Evolutionary conservation across 2,113 vertebrate genomes (phyloP).

Genomic region (Nycticryphes semicollaris): DNA sequence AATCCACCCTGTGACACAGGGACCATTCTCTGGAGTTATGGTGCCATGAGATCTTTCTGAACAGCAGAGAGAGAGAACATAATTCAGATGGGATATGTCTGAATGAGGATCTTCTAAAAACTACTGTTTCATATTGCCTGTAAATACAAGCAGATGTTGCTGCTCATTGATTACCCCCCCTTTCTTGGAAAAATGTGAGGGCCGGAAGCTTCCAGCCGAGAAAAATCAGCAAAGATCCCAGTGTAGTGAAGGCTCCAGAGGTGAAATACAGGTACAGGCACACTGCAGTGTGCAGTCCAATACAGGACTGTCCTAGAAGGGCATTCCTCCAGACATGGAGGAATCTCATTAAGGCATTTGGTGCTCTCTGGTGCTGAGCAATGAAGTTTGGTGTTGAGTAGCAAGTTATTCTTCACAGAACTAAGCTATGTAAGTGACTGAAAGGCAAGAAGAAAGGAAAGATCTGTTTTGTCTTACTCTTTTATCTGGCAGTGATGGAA

Average conservation of each 20-base stretch:
- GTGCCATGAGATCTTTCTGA: neutral
- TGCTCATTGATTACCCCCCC: neutral
- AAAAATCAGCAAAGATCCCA: neutral
- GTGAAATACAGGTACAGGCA: neutral
- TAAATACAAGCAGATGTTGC: neutral
- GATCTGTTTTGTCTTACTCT: neutral
- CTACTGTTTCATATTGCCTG: neutral
- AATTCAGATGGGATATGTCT: neutral
- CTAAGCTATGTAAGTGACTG: neutral
- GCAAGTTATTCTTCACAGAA: neutral
- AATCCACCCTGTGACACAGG: neutral
- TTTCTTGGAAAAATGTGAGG: neutral
- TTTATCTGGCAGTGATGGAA: neutral
- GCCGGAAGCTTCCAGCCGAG: neutral
- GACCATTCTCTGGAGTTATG: accelerated
- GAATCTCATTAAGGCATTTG: neutral
- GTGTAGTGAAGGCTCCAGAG: neutral
- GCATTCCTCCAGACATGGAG: neutral
- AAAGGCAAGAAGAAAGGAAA: neutral
- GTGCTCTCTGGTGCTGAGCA: neutral
- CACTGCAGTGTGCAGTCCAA: neutral
- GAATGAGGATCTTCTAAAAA: neutral
- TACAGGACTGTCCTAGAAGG: neutral
- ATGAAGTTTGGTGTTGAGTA: neutral
- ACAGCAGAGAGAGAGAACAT: neutral